A percentile compares a stretch with the other conserved stretches of the same genome.
phyloP scores from a whole-genome alignment of 2,797 vertebrate species.

The Enteromius thamalakanensis region DNA sequence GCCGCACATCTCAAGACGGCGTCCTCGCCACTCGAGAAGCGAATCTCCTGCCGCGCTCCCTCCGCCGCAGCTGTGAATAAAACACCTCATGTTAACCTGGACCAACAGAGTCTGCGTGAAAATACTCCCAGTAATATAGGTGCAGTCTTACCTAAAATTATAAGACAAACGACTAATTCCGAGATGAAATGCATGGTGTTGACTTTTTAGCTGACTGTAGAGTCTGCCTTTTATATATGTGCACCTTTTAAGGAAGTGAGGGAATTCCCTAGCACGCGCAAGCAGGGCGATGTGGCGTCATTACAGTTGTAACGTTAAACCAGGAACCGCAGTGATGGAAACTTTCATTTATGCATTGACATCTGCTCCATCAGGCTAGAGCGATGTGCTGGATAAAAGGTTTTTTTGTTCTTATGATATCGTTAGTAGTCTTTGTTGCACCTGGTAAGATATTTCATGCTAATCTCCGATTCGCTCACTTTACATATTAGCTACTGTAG shows the following conservation, averaged over 20 bases:
- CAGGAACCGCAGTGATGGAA: background rate
- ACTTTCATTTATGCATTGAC: background rate
- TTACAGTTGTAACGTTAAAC: background rate
- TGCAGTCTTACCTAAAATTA: slow-evolving; percentile 45
- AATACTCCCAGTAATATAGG: too few relatives aligned
- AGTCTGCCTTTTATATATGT: background rate
- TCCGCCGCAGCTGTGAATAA: background rate
- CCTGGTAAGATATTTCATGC: slow-evolving; percentile 9
- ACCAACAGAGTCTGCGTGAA: background rate
- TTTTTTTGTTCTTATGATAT: background rate
- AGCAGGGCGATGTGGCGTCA: too few relatives aligned
- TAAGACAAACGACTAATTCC: background rate
- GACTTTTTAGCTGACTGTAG: background rate
- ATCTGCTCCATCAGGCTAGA: background rate
- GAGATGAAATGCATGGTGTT: background rate
- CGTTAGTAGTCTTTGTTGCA: background rate
- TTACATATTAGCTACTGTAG: background rate
- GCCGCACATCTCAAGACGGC: slow-evolving; percentile 61
- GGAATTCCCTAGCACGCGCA: background rate
- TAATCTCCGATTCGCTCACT: background rate
- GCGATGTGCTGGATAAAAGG: background rate
- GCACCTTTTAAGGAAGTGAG: background rate
- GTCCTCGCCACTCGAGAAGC: rapidly evolving
- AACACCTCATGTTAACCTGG: background rate
- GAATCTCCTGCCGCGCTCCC: rapidly evolving